Evolutionary conservation across 2,113 vertebrate species (phyloP).

Genomic region (Cygnus buccinator): DNA sequence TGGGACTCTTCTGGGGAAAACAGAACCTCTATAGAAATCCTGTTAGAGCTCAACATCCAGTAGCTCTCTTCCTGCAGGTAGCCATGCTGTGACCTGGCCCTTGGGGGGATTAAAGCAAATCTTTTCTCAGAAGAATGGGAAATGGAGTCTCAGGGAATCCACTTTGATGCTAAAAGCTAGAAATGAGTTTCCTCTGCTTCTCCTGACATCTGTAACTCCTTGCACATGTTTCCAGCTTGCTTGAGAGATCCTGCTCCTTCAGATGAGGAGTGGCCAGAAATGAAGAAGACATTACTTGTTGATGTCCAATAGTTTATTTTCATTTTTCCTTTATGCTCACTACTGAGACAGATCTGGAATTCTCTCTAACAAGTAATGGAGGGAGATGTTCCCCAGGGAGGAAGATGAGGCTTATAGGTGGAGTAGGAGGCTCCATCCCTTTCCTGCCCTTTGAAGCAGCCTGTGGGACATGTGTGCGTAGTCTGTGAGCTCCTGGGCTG

Average conservation of each 20-base stretch:
- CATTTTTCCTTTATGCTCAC: neutral
- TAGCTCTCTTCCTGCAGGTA: rapidly evolving
- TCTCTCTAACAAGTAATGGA: neutral
- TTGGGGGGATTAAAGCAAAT: neutral
- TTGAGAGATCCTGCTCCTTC: neutral
- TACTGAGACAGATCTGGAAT: neutral
- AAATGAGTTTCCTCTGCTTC: neutral
- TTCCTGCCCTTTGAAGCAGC: neutral
- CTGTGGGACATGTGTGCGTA: neutral
- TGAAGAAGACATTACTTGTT: neutral
- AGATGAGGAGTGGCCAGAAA: neutral
- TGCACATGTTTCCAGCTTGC: neutral
- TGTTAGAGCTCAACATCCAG: rapidly evolving
- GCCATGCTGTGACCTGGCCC: neutral
- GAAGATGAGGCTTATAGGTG: neutral
- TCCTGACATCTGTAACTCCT: neutral
- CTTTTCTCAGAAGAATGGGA: neutral
- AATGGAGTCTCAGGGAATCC: neutral
- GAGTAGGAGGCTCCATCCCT: neutral
- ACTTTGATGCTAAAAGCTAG: neutral
- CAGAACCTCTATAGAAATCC: neutral
- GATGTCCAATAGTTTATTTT: neutral
- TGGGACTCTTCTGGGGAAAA: neutral
- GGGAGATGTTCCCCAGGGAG: neutral
- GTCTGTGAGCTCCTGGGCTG: neutral